phyloP scores from a whole-genome alignment of 2,797 vertebrate species.

The Anguilla pacifica region DNA sequence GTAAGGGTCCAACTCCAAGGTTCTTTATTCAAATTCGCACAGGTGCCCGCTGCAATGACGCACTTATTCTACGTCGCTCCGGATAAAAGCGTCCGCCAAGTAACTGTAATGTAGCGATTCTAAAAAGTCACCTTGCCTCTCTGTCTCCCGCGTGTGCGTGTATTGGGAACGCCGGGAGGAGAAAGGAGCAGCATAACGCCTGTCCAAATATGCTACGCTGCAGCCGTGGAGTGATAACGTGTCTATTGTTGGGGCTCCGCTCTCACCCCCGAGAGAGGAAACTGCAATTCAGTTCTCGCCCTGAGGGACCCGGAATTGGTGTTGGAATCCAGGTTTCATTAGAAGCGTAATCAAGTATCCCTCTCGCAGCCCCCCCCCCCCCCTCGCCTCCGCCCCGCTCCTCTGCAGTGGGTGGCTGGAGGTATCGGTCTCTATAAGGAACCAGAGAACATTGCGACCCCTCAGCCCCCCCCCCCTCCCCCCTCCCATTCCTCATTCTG shows the following conservation, averaged over 20 bases:
- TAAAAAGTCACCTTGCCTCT: neutral
- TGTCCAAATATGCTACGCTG: neutral
- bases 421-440: neutral
- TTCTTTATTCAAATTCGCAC: neutral
- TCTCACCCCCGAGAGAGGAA: slow-evolving; percentile 8
- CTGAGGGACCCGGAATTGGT: neutral
- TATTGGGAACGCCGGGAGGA: neutral
- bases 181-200: neutral
- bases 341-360: slow-evolving; percentile 11
- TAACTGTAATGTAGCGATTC: neutral
- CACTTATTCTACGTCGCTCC: no score
- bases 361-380: neutral
- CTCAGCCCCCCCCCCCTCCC: neutral
- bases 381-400: neutral
- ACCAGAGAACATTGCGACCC: neutral
- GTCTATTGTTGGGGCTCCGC: neutral
- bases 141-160: neutral
- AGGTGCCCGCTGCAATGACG: neutral
- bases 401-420: slow-evolving; percentile 13
- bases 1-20: neutral
- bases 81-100: no score
- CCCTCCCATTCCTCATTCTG: slow-evolving; percentile 6
- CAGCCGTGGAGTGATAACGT: neutral
- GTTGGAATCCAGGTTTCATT: slow-evolving; percentile 19
- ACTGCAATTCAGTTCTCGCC: slow-evolving; percentile 10